phyloP scores from a whole-genome alignment of 2,888 invertebrate genomes.

The Anoplius nigerrimus region DNA sequence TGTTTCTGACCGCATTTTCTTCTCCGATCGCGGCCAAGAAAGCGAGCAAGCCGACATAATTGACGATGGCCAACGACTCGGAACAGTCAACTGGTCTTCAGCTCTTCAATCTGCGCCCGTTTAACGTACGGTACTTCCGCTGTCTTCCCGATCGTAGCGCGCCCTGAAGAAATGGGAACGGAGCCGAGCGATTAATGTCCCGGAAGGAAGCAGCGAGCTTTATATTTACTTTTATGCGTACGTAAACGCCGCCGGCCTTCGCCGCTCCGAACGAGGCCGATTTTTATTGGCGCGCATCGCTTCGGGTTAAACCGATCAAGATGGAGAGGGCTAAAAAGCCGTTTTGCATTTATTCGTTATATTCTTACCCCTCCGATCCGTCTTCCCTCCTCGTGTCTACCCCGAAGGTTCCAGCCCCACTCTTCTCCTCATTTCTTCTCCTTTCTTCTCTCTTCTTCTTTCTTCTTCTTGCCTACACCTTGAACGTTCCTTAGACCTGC shows the following conservation, averaged over 20 bases:
- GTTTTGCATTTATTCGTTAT: constrained; percentile 67
- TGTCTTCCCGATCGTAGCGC: not conserved
- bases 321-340: constrained; percentile 70
- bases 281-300: constrained; percentile 69
- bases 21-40: too few relatives aligned
- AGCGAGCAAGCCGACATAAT: too few relatives aligned
- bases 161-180: too few relatives aligned
- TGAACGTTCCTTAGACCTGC: constrained; percentile 28
- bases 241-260: constrained; percentile 59
- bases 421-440: too few relatives aligned
- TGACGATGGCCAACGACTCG: too few relatives aligned
- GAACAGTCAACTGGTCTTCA: too few relatives aligned
- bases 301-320: constrained; percentile 71
- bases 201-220: constrained; percentile 67
- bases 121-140: not conserved
- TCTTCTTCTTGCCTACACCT: not conserved
- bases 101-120: too few relatives aligned
- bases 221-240: constrained; percentile 72
- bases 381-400: constrained; percentile 29
- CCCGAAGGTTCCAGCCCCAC: constrained; percentile 8
- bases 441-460: not conserved
- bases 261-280: constrained; percentile 34
- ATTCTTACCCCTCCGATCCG: constrained; percentile 13
- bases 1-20: too few relatives aligned
- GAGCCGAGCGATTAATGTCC: constrained; percentile 61